Evolutionary conservation across 2,888 invertebrate species (phyloP).

Genomic region (Tenthredo distinguenda): DNA sequence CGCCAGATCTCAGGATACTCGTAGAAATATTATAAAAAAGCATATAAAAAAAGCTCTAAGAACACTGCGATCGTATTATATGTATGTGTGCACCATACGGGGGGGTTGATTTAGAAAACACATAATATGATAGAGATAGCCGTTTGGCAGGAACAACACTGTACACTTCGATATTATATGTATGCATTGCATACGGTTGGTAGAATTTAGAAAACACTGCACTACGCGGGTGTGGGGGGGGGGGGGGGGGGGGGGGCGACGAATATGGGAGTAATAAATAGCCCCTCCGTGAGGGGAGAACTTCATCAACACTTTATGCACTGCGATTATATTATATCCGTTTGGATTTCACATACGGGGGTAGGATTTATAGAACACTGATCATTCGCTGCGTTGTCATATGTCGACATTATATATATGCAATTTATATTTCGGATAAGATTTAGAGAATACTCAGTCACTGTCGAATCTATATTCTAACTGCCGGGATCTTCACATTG

Average conservation of each 20-base stretch:
- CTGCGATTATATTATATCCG: background rate
- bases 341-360: background rate
- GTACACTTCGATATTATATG: background rate
- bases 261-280: no score
- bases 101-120: background rate
- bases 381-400: background rate
- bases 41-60: no score
- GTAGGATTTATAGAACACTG: background rate
- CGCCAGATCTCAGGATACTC: background rate
- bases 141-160: no score
- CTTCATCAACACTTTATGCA: no score
- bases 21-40: no score
- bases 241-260: no score
- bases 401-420: background rate
- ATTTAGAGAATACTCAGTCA: background rate
- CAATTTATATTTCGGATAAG: background rate
- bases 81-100: background rate
- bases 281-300: no score
- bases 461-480: background rate
- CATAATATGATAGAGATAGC: no score
- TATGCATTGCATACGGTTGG: background rate
- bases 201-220: background rate
- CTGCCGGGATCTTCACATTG: background rate
- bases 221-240: no score
- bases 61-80: background rate